These are phyloP conservation scores for Merluccius polli DNA, from an alignment of 2,797 vertebrate species.

Conservation along the genomic window DNA sequence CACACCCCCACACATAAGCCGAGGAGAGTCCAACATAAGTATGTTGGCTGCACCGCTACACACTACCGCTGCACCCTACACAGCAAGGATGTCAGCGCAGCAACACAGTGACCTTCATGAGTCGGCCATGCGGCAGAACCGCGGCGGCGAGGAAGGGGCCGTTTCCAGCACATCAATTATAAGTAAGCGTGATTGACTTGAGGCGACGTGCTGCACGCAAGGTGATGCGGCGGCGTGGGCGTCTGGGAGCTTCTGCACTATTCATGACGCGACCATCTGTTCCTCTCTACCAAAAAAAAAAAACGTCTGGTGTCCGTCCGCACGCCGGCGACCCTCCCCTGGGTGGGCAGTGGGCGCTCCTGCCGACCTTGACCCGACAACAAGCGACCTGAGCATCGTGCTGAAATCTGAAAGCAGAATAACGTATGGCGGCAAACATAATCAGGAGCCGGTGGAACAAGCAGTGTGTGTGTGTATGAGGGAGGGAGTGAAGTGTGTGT, in stretches of 20 bases:
- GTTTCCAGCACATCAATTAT: conserved; percentile 69
- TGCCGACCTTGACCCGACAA: no score
- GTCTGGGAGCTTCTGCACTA: conserved; percentile 64
- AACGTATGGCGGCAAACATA: conserved; percentile 12
- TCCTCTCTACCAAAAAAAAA: conserved; percentile 44
- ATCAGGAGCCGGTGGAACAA: conserved; percentile 40
- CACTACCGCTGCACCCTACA: background rate
- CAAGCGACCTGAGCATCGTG: background rate
- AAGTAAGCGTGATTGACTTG: conserved; percentile 65
- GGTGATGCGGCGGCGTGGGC: conserved; percentile 50
- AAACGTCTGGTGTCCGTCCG: background rate
- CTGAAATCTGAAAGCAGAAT: background rate
- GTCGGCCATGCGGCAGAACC: conserved; percentile 57
- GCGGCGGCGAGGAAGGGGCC: conserved; percentile 36
- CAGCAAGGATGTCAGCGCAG: conserved; percentile 29
- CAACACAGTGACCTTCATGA: conserved; percentile 59
- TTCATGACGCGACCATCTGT: conserved; percentile 75
- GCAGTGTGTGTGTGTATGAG: conserved; percentile 7
- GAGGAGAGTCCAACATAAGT: background rate
- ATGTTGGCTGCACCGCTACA: background rate
- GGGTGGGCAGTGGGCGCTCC: no score
- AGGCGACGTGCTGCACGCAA: conserved; percentile 69
- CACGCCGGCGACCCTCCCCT: no score
- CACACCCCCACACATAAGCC: background rate
- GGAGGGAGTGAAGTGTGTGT: background rate